A percentile compares a stretch with the other conserved stretches of the same genome.
These are phyloP conservation scores for Euglossa dilemma DNA, from an alignment of 1,140 invertebrate genomes.

Conservation along the genomic window DNA sequence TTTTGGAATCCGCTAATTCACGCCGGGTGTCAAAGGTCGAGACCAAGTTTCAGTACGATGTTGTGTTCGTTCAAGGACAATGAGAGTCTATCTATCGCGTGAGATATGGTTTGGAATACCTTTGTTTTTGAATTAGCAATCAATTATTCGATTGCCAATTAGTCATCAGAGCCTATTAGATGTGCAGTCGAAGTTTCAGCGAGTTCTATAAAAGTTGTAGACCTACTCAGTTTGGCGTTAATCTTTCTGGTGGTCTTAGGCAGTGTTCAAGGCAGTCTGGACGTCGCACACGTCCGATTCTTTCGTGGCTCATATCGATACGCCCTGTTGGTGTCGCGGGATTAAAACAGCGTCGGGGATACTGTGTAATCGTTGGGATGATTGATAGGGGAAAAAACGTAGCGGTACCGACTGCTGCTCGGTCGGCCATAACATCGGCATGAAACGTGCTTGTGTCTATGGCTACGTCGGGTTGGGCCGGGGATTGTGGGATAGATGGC, in stretches of 20 bases:
- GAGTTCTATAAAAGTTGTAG: too few species aligned
- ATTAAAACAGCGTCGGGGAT: not conserved
- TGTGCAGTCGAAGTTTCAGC: too few species aligned
- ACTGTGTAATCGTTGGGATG: not conserved
- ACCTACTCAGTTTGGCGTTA: not conserved
- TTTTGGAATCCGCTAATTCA: slow-evolving; percentile 54
- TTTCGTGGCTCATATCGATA: slow-evolving; percentile 12
- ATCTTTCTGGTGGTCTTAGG: slow-evolving; percentile 2
- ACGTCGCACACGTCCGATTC: not conserved
- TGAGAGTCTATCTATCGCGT: slow-evolving; percentile 19
- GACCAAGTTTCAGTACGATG: slow-evolving; percentile 5
- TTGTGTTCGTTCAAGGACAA: slow-evolving; percentile 23
- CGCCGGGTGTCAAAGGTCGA: not conserved
- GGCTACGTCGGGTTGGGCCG: not conserved
- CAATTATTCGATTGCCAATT: too few species aligned
- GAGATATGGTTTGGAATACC: not conserved
- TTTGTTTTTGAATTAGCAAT: too few species aligned
- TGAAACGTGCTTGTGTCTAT: not conserved
- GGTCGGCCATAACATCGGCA: not conserved
- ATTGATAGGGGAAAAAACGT: not conserved
- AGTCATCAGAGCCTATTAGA: too few species aligned
- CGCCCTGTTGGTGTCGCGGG: not conserved
- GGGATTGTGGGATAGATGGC: too few species aligned
- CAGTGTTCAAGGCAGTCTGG: slow-evolving; percentile 15
- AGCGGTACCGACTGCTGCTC: not conserved